Percentiles rank a stretch among this genome's conserved stretches.
Evolutionary conservation across 2,888 invertebrate species (phyloP).

Genomic region (Ditylenchus weischeri): DNA sequence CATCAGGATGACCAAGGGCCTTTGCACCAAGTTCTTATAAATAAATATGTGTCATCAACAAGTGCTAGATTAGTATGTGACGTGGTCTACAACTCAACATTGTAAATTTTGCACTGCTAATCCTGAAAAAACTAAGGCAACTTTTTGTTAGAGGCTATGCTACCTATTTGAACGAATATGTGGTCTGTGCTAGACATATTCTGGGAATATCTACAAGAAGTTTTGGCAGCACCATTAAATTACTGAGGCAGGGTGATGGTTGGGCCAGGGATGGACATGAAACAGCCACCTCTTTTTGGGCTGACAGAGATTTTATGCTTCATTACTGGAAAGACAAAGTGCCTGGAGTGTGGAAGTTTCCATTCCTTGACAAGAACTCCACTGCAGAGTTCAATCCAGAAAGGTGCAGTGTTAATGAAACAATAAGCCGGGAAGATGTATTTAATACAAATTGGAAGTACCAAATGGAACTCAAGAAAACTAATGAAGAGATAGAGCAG

Average conservation of each 20-base stretch:
- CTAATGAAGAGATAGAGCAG: not conserved
- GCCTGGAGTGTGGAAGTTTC: not conserved
- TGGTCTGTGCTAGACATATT: not conserved
- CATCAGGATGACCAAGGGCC: not conserved
- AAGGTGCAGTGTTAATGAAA: not conserved
- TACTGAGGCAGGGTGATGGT: not conserved
- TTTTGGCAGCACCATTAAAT: not conserved
- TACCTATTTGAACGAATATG: not conserved
- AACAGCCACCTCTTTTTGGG: constrained; percentile 2
- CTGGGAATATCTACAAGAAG: not conserved
- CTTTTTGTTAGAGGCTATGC: not conserved
- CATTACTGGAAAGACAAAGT: not conserved
- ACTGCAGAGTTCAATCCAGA: not conserved
- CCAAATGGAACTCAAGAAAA: not conserved
- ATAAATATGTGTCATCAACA: not conserved
- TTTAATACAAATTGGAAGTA: not conserved
- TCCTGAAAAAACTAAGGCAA: too few relatives aligned
- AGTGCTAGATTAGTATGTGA: too few relatives aligned
- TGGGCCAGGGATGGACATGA: constrained; percentile 1
- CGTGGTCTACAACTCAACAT: too few relatives aligned
- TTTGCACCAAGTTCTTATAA: not conserved
- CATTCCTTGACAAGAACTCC: not conserved
- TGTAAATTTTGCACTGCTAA: too few relatives aligned
- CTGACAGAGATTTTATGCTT: not conserved
- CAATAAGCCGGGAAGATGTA: not conserved